A percentile compares a stretch with the other conserved stretches of the same genome.
phyloP scores from a whole-genome alignment of 1,140 invertebrate species.

The Rhagoletis pomonella region DNA sequence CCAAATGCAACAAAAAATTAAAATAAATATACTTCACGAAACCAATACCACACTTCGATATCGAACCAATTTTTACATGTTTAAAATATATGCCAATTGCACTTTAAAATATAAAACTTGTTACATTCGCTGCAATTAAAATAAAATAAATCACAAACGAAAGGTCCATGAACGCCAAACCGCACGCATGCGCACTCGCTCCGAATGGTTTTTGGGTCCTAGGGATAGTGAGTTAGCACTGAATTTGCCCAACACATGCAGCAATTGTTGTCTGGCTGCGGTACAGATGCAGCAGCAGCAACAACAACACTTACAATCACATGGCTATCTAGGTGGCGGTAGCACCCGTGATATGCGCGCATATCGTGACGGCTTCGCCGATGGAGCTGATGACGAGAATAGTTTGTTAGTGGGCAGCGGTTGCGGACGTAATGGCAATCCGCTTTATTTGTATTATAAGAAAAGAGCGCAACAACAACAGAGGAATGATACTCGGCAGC shows the following conservation, averaged over 20 bases:
- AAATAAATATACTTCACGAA: background rate
- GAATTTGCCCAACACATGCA: conserved; percentile 67
- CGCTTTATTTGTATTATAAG: conserved; percentile 55
- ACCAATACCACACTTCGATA: background rate
- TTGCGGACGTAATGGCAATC: background rate
- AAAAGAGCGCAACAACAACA: conserved; percentile 61
- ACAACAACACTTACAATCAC: conserved; percentile 31
- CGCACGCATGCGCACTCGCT: conserved; percentile 92
- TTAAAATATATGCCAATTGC: background rate
- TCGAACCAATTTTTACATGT: background rate
- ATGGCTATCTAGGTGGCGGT: conserved; percentile 67
- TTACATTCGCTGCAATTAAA: background rate
- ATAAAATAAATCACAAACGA: background rate
- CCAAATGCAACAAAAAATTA: background rate
- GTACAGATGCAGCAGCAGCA: conserved; percentile 54
- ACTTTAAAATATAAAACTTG: background rate
- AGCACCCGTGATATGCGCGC: conserved; percentile 63
- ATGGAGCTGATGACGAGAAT: background rate
- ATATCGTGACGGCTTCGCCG: conserved; percentile 15
- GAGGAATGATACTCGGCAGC: conserved; percentile 34
- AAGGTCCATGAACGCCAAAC: conserved; percentile 95
- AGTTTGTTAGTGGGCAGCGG: conserved; percentile 4
- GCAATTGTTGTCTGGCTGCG: conserved; percentile 66
- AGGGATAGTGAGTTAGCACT: conserved; percentile 73
- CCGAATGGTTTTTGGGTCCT: conserved; percentile 93